Percentiles rank a stretch among this genome's conserved stretches.
Evolutionary conservation across 1,140 invertebrate genomes (phyloP).

Genomic region (Bathynomus jamesi): DNA sequence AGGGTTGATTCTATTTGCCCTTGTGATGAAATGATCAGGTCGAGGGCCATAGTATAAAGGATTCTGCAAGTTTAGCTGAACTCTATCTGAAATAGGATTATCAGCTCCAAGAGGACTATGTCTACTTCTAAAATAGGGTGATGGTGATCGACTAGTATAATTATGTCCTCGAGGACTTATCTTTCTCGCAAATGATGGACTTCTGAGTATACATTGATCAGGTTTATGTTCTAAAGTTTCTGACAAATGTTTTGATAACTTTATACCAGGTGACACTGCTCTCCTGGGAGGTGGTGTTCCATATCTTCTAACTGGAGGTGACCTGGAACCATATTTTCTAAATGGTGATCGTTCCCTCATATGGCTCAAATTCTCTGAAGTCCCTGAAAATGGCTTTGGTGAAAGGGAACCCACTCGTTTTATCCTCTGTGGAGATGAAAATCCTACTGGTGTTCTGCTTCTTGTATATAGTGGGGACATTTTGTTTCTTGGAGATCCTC

Average conservation of each 20-base stretch:
- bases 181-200: background rate
- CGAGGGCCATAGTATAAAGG: background rate
- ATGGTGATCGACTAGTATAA: background rate
- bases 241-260: background rate
- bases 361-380: background rate
- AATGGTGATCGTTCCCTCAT: background rate
- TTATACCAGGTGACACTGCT: background rate
- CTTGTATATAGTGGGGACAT: background rate
- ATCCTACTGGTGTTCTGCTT: background rate
- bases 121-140: background rate
- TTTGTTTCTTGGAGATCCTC: background rate
- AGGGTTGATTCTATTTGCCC: background rate
- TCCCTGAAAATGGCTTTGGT: background rate
- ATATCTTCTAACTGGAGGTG: background rate
- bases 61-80: background rate
- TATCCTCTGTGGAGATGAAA: background rate
- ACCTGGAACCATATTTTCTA: background rate
- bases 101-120: background rate
- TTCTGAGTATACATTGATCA: background rate
- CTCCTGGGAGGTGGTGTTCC: background rate
- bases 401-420: background rate
- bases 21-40: background rate
- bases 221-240: background rate
- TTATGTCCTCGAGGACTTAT: background rate
- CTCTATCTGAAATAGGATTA: too few species aligned